phyloP scores from a whole-genome alignment of 2,888 invertebrate genomes.

The Augiades crinisus region DNA sequence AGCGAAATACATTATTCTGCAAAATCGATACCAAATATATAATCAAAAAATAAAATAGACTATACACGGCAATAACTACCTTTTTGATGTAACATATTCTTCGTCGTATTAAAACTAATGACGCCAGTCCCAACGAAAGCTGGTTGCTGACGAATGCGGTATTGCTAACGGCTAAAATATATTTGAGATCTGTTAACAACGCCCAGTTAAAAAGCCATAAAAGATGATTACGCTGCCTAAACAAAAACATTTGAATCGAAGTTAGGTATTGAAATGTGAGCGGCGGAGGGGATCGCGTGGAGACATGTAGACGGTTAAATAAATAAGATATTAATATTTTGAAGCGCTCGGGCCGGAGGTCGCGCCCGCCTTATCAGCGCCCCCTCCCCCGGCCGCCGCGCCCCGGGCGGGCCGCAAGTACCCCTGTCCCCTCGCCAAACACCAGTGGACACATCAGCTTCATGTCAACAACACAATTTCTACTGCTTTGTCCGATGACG shows the following conservation, averaged over 20 bases:
- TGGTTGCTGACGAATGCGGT: too few relatives aligned
- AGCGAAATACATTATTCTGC: too few relatives aligned
- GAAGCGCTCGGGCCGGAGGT: slow-evolving; percentile 42
- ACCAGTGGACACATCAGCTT: not conserved
- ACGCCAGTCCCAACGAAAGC: too few relatives aligned
- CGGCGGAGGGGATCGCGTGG: slow-evolving; percentile 9
- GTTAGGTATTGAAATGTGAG: slow-evolving; percentile 1
- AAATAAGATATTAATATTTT: slow-evolving; percentile 44
- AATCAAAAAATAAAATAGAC: too few relatives aligned
- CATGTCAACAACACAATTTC: not conserved
- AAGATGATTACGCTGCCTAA: too few relatives aligned
- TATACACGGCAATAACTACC: too few relatives aligned
- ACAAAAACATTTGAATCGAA: slow-evolving; percentile 6
- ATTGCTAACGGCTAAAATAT: not conserved
- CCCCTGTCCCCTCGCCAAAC: not conserved
- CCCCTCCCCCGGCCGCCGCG: slow-evolving; percentile 5
- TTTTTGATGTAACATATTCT: too few relatives aligned
- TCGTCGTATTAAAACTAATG: too few relatives aligned
- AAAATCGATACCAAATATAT: too few relatives aligned
- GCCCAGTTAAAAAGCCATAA: too few relatives aligned
- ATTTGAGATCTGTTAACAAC: not conserved
- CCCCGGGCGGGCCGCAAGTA: slow-evolving; percentile 12
- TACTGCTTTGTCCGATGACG: too few relatives aligned
- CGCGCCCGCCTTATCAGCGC: slow-evolving; percentile 35
- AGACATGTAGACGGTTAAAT: slow-evolving; percentile 34